These are phyloP conservation scores for Sclerurus mexicanus DNA, from an alignment of 2,113 vertebrate species.

Conservation along the genomic window DNA sequence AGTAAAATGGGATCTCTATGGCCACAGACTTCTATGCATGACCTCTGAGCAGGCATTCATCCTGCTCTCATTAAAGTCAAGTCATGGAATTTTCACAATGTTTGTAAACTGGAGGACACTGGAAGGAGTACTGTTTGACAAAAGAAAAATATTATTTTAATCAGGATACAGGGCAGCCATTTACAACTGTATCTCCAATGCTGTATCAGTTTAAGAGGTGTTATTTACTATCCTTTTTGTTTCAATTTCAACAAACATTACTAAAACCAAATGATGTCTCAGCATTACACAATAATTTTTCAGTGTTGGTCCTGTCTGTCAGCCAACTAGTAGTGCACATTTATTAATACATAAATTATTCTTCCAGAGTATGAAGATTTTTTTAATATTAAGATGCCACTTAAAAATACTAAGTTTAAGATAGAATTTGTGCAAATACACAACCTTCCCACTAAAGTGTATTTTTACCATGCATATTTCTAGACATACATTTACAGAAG, in stretches of 20 bases:
- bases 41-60: neutral
- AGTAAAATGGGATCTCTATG: neutral
- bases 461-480: neutral
- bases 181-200: neutral
- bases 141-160: neutral
- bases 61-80: neutral
- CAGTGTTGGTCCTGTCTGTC: neutral
- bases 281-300: neutral
- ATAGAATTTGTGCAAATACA: neutral
- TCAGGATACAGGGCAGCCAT: neutral
- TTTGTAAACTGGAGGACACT: neutral
- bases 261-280: neutral
- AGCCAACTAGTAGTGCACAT: neutral
- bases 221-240: neutral
- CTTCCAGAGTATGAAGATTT: conserved; percentile 21
- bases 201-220: neutral
- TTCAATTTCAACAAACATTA: conserved; percentile 7
- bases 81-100: neutral
- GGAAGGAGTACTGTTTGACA: neutral
- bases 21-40: neutral
- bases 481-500: neutral
- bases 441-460: neutral
- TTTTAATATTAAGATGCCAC: neutral
- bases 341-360: conserved; percentile 26
- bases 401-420: conserved; percentile 33